phyloP scores from a whole-genome alignment of 2,113 vertebrate species.

The Cebidichthys violaceus region DNA sequence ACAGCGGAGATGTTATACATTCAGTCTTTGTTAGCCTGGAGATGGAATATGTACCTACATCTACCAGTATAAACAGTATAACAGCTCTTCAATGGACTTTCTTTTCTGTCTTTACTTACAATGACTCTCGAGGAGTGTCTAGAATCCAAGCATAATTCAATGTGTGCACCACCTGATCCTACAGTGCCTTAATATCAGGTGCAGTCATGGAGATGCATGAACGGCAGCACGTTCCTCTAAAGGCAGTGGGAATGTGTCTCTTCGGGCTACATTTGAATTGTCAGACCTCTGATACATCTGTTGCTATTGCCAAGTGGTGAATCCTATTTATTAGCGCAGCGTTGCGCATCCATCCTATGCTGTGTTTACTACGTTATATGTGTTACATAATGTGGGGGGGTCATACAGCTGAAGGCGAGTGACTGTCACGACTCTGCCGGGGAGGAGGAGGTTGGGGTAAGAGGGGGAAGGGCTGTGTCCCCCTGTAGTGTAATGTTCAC shows the following conservation, averaged over 20 bases:
- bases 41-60: neutral
- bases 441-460: slow-evolving; percentile 33
- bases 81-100: neutral
- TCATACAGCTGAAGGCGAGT: slow-evolving; percentile 64
- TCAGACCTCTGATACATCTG: neutral
- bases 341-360: slow-evolving; percentile 21
- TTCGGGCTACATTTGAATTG: neutral
- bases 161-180: neutral
- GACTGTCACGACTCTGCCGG: slow-evolving; percentile 68
- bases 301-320: too few relatives aligned
- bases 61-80: neutral
- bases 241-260: neutral
- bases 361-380: slow-evolving; percentile 23
- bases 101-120: neutral
- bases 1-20: neutral
- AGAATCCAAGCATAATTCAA: neutral
- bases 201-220: neutral
- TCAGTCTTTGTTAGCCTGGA: neutral
- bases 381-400: slow-evolving; percentile 63
- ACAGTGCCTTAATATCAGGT: neutral
- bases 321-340: slow-evolving; percentile 21
- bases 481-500: neutral
- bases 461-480: slow-evolving; percentile 6
- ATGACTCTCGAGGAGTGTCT: neutral
- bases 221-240: neutral